Conservation (phyloP, 2,113 vertebrate species). For the Hippocampus zosterae region DNA sequence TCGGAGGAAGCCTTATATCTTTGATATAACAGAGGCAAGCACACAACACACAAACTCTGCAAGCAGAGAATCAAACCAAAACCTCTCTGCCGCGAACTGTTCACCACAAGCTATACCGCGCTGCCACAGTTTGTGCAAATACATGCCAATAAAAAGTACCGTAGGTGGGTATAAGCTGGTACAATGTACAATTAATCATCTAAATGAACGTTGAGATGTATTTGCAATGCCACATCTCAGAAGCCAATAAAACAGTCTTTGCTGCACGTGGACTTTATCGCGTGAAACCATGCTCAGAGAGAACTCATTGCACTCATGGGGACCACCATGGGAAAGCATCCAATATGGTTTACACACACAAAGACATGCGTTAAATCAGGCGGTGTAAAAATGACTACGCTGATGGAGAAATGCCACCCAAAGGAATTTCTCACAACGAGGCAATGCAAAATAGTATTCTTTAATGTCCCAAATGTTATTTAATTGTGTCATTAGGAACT, state of each 20-base stretch:
- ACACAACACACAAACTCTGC: neutral
- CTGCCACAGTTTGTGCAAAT: neutral
- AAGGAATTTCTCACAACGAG: slow-evolving; percentile 1
- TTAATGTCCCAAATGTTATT: neutral
- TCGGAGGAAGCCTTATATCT: neutral
- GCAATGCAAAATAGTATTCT: neutral
- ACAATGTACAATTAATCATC: neutral
- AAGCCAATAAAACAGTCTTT: neutral
- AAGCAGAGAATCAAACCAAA: neutral
- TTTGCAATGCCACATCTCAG: neutral
- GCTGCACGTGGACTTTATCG: slow-evolving; percentile 7
- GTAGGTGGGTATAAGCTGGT: neutral
- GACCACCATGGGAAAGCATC: slow-evolving; percentile 39
- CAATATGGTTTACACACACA: slow-evolving; percentile 32
- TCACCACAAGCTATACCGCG: neutral
- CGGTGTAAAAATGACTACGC: neutral
- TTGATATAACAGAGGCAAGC: neutral
- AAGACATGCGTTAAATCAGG: slow-evolving; percentile 31
- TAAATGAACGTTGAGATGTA: neutral
- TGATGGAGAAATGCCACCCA: neutral
- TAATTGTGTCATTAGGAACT: neutral
- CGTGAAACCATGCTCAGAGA: slow-evolving; percentile 1
- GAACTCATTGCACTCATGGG: slow-evolving; percentile 29
- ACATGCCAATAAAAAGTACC: neutral
- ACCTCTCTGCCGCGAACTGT: neutral